Base-by-base conservation (phyloP, 2,797 vertebrate genomes). In the Pipistrellus nathusii region DNA sequence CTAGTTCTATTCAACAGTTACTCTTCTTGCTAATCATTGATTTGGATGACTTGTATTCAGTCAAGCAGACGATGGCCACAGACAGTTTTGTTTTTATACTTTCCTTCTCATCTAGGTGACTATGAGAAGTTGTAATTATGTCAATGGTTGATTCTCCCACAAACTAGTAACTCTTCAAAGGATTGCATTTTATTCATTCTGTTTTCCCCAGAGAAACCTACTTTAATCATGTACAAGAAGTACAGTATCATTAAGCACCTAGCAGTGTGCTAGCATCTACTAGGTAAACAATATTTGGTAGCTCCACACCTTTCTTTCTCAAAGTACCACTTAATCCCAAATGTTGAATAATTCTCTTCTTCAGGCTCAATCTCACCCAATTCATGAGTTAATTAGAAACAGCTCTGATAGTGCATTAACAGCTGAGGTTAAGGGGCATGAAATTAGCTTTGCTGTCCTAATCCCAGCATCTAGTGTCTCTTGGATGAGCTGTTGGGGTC, bases 141-240 rank as follows among this genome's bases (percentile, higher is more conserved):
- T 51, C 78, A 73, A 27, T 21, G 17, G 84, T 72, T 81, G 41
- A 35, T 91, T 77, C 18, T 69, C 38, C 30, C 23, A 27, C 44
- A 41, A 21, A 38, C 14, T 21, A 62, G 44, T 53, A 90, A 82
- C 35, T 91, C 88, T 80, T 94, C 38, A 85, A 90, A 78, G 35
- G 30, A 73, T 86, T 92, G 14, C 14, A 72, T 55, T 35, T 57
- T 64, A 46, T 20, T 27, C 23, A 15, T 41, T 76, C 71, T 72
- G 2, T 80, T 21, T 85, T 88, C 13, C 35, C 35, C 25, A 83
- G 48, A 93, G 27, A 15, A 78, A 89, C 71, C 46, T 32, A 68
- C 30, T 94, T 86, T 73, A 62, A 4, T 85, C 68, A 21, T 25
- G 23, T 14, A 6, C 55, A 53, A 80, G 32, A 44, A 21, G 23